Evolutionary conservation across 2,797 vertebrate species (phyloP).

Genomic region (Oophaga sylvatica): DNA sequence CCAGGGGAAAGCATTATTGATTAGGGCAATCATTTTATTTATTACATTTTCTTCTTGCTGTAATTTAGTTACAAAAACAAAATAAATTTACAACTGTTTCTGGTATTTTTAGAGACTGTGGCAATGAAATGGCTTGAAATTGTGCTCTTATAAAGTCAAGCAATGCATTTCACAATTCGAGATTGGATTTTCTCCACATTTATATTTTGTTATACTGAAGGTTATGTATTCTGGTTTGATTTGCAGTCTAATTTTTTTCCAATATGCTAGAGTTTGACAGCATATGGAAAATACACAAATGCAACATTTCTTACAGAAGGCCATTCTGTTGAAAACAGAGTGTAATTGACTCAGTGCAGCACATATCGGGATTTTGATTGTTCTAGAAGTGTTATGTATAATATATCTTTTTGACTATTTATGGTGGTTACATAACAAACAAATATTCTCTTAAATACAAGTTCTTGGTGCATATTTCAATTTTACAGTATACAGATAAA

Average conservation of each 20-base stretch:
- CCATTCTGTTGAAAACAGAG: slow-evolving; percentile 8
- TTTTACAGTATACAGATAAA: not conserved
- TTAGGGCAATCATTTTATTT: not conserved
- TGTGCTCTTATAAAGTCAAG: not conserved
- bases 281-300: slow-evolving; percentile 3
- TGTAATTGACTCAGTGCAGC: slow-evolving; percentile 3
- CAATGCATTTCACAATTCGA: not conserved
- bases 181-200: slow-evolving; percentile 22
- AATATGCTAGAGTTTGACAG: not conserved
- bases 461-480: slow-evolving; percentile 7
- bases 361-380: slow-evolving; percentile 6
- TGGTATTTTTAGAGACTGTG: too few species aligned
- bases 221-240: slow-evolving; percentile 1
- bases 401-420: not conserved
- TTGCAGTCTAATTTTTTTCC: slow-evolving; percentile 1
- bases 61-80: too few species aligned
- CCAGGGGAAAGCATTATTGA: too few species aligned
- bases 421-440: not conserved
- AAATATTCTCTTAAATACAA: not conserved
- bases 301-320: slow-evolving; percentile 6
- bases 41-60: not conserved
- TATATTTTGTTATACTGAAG: not conserved
- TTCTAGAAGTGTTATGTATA: not conserved
- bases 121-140: not conserved
- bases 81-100: too few species aligned